phyloP scores from a whole-genome alignment of 2,888 invertebrate genomes.

The Branchellion lobata region DNA sequence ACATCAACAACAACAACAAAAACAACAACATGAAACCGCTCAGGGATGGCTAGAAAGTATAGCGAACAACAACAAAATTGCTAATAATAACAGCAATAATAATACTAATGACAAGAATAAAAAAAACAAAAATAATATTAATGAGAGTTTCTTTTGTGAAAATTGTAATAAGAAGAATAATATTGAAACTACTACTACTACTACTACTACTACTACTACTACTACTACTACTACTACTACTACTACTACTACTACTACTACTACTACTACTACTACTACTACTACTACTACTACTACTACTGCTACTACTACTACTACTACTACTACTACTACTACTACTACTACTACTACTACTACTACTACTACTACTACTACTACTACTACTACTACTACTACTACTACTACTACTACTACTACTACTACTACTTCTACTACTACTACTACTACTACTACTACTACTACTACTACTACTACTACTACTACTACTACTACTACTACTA shows the following conservation, averaged over 20 bases:
- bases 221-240: too few relatives aligned
- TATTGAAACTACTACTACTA: too few relatives aligned
- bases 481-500: constrained; percentile 33
- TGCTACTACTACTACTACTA: constrained; percentile 24
- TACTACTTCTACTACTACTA: constrained; percentile 47
- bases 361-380: constrained; percentile 29
- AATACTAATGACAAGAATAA: too few relatives aligned
- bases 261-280: constrained; percentile 1
- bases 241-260: neutral
- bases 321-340: constrained; percentile 36
- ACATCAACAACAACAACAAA: too few relatives aligned
- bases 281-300: neutral
- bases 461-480: constrained; percentile 48
- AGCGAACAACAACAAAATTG: too few relatives aligned
- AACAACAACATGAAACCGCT: too few relatives aligned
- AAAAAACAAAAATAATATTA: too few relatives aligned
- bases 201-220: too few relatives aligned
- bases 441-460: constrained; percentile 48
- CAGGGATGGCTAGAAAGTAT: too few relatives aligned
- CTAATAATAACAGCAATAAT: too few relatives aligned
- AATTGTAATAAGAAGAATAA: too few relatives aligned
- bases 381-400: constrained; percentile 29
- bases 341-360: constrained; percentile 29
- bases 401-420: constrained; percentile 36
- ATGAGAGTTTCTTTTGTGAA: too few relatives aligned